Conservation (phyloP, 1,140 invertebrate species). For the Odontomachus brunneus region DNA sequence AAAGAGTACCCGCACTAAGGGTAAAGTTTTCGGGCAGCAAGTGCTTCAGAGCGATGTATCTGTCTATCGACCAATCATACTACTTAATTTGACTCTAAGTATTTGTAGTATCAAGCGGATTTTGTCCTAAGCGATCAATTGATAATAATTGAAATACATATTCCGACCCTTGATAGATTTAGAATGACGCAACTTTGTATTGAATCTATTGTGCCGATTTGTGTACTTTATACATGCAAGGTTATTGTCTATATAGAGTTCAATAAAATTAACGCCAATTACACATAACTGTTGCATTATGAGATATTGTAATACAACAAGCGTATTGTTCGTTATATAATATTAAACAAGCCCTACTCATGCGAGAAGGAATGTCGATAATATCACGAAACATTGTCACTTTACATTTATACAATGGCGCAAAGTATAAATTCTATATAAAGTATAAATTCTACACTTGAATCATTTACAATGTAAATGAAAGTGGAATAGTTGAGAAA, state of each 20-base stretch:
- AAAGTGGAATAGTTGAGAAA: constrained; percentile 2
- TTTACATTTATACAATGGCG: constrained; percentile 13
- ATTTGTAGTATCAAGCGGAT: no score
- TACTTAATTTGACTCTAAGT: no score
- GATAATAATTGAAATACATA: no score
- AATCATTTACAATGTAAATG: constrained; percentile 45
- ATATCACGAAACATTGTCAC: constrained; percentile 41
- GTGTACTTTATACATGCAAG: constrained; percentile 68
- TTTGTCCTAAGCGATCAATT: no score
- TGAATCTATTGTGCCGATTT: no score
- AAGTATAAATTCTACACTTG: constrained; percentile 58
- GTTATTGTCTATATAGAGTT: constrained; percentile 79
- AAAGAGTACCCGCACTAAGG: no score
- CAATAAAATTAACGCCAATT: constrained; percentile 79
- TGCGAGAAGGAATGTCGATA: background rate
- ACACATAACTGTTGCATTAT: constrained; percentile 66
- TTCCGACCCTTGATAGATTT: no score
- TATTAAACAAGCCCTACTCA: constrained; percentile 41
- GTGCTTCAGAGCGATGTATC: no score
- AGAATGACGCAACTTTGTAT: no score
- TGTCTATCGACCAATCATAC: no score
- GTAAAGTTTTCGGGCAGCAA: no score
- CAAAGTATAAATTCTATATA: constrained; percentile 57
- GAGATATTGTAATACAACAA: constrained; percentile 66
- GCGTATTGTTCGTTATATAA: constrained; percentile 61